A percentile compares a stretch with the other conserved stretches of the same genome.
Evolutionary conservation across 2,113 vertebrate genomes (phyloP).

Genomic region (Apteryx mantelli): DNA sequence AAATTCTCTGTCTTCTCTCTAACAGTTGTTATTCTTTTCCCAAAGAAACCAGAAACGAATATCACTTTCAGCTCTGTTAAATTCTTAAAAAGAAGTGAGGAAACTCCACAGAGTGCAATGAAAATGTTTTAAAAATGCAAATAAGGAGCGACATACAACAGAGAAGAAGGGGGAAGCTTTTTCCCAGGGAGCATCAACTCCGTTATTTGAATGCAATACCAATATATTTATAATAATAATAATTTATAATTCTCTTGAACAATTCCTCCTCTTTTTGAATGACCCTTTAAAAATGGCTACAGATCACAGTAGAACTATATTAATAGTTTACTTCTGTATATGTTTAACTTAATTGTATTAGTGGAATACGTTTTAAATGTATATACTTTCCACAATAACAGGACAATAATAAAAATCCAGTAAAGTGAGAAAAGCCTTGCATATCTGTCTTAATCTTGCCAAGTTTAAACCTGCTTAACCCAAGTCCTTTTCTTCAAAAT

Average conservation of each 20-base stretch:
- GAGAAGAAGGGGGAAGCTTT: constrained; percentile 19
- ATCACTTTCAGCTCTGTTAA: constrained; percentile 39
- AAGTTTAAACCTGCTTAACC: constrained; percentile 63
- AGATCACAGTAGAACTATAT: background rate
- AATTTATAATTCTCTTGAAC: background rate
- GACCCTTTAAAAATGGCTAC: background rate
- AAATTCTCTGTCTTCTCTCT: background rate
- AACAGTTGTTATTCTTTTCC: constrained; percentile 35
- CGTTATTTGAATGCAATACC: constrained; percentile 1
- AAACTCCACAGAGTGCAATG: constrained; percentile 56
- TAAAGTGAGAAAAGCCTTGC: background rate
- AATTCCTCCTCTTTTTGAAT: constrained; percentile 13
- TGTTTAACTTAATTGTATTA: background rate
- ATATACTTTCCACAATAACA: background rate
- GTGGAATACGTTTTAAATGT: background rate
- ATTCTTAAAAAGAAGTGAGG: constrained; percentile 36
- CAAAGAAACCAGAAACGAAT: constrained; percentile 36
- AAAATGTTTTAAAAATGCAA: constrained; percentile 68
- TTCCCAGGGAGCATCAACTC: constrained; percentile 29
- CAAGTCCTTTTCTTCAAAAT: constrained; percentile 49
- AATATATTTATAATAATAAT: constrained; percentile 18
- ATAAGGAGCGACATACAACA: constrained; percentile 37
- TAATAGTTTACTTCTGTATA: background rate
- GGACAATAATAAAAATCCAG: background rate
- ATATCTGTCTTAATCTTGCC: constrained; percentile 14